Evolutionary conservation across 2,113 vertebrate genomes (phyloP).

Genomic region (Gymnocephalus cernua): DNA sequence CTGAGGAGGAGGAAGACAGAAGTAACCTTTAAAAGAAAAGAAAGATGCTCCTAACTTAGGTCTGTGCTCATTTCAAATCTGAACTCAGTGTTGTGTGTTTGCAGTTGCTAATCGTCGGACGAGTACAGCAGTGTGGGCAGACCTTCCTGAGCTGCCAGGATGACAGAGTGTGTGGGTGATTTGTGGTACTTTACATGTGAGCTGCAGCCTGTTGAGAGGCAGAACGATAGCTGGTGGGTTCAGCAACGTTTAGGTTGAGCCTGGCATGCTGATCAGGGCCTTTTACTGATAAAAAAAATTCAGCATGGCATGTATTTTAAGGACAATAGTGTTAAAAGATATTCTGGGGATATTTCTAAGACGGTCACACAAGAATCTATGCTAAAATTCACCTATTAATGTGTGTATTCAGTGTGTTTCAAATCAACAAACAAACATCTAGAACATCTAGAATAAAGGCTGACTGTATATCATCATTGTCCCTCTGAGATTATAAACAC

Average conservation of each 20-base stretch:
- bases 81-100: constrained; percentile 32
- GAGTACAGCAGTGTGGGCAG: constrained; percentile 26
- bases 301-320: constrained; percentile 63
- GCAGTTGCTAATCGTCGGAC: constrained; percentile 8
- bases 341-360: constrained; percentile 21
- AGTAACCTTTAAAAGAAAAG: constrained; percentile 12
- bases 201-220: constrained; percentile 13
- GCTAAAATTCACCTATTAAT: constrained; percentile 54
- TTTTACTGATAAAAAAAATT: constrained; percentile 41
- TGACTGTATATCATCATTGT: constrained; percentile 13
- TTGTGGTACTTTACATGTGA: constrained; percentile 32
- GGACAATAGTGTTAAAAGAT: constrained; percentile 18
- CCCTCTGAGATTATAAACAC: constrained; percentile 16
- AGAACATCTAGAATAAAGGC: constrained; percentile 27
- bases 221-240: not conserved
- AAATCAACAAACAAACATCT: constrained; percentile 21
- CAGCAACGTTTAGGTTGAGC: constrained; percentile 1
- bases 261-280: constrained; percentile 27
- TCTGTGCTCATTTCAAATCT: constrained; percentile 43
- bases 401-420: constrained; percentile 30
- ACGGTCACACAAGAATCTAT: constrained; percentile 62
- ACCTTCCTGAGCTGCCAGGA: not conserved
- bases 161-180: constrained; percentile 23
- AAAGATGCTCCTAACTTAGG: constrained; percentile 55
- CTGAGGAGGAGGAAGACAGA: constrained; percentile 42